Percentiles rank a stretch among this genome's conserved stretches.
phyloP scores from a whole-genome alignment of 64 coral and sea anemone genomes.

The Porites australiensis region DNA sequence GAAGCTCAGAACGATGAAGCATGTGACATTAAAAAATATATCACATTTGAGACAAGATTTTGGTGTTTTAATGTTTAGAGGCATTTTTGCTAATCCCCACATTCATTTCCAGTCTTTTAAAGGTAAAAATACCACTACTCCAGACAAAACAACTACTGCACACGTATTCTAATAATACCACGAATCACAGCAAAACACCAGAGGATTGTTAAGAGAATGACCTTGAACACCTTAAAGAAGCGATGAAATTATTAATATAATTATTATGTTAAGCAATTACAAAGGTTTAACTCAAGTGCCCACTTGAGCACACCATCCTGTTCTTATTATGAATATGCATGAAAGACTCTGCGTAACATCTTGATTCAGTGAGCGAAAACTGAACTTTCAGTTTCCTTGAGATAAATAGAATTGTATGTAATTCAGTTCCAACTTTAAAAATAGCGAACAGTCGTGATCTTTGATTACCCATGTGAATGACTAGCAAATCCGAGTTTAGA shows the following conservation, averaged over 20 bases:
- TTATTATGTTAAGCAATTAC: neutral
- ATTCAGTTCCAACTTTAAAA: neutral
- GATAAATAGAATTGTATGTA: neutral
- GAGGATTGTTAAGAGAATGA: neutral
- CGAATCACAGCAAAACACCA: neutral
- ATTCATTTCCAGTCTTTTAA: neutral
- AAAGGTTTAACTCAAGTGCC: slow-evolving; percentile 20
- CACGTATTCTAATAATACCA: neutral
- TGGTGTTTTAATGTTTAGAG: neutral
- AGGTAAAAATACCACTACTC: neutral
- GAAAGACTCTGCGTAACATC: no score
- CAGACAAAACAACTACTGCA: neutral
- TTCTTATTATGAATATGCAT: neutral
- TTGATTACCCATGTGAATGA: neutral
- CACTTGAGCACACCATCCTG: neutral
- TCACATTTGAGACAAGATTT: neutral
- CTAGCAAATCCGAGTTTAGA: neutral
- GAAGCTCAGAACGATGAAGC: no score
- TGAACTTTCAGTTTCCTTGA: neutral
- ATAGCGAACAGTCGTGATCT: neutral
- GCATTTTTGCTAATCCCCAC: neutral
- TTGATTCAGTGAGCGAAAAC: no score
- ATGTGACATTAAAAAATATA: neutral
- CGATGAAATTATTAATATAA: slow-evolving; percentile 8
- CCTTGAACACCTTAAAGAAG: neutral